Conservation (phyloP, 2,113 vertebrate species). For the Zosterops borbonicus region DNA sequence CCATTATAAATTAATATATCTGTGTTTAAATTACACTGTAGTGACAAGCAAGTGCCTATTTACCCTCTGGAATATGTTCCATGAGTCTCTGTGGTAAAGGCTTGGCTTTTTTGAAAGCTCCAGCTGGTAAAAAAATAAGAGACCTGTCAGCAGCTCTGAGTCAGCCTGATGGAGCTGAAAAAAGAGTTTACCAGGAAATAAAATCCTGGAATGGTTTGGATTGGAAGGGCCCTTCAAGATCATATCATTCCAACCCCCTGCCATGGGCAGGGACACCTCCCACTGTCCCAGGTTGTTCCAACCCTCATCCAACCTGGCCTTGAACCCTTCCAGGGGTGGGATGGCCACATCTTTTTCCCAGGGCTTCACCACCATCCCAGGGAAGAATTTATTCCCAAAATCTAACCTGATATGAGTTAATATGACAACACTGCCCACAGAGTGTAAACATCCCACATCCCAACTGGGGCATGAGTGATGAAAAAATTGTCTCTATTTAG, state of each 20-base stretch:
- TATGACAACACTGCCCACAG: not conserved
- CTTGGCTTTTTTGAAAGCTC: not conserved
- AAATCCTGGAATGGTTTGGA: not conserved
- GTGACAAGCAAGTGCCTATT: not conserved
- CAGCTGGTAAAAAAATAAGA: not conserved
- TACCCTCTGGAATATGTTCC: not conserved
- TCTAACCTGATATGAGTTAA: not conserved
- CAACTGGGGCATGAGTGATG: fast-evolving
- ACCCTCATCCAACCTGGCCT: not conserved
- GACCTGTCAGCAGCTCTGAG: not conserved
- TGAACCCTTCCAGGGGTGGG: fast-evolving
- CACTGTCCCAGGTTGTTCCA: not conserved
- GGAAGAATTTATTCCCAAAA: not conserved
- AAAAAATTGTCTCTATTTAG: not conserved
- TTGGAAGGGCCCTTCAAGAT: not conserved
- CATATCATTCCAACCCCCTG: not conserved
- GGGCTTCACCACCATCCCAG: not conserved
- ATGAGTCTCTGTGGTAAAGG: not conserved
- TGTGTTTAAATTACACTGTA: not conserved
- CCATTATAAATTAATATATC: not conserved
- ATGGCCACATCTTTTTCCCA: not conserved
- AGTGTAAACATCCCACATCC: fast-evolving
- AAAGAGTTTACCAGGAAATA: not conserved
- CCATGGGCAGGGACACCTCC: not conserved
- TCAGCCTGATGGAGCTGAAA: not conserved